phyloP scores from a whole-genome alignment of 2,797 vertebrate genomes.

The Cynodonichthys magdalenae region DNA sequence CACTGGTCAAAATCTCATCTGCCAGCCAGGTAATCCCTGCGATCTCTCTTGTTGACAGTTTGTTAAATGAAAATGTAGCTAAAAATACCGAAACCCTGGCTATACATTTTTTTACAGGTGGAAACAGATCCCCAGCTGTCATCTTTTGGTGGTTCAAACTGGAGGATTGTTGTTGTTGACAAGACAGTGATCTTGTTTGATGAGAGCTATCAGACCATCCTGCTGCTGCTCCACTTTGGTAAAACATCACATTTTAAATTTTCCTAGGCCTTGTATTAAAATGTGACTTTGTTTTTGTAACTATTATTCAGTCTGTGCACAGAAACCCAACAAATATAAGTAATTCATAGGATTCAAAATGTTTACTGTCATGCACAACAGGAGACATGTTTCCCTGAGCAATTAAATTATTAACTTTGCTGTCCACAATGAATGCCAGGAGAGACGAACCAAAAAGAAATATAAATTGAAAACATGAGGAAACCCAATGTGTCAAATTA shows the following conservation, averaged over 20 bases:
- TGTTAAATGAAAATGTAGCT: not conserved
- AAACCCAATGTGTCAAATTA: too few species aligned
- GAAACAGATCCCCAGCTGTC: conserved; percentile 79
- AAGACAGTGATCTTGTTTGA: conserved; percentile 91
- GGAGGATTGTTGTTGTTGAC: conserved; percentile 87
- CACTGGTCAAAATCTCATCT: conserved; percentile 86
- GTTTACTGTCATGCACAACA: too few species aligned
- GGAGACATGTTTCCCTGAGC: too few species aligned
- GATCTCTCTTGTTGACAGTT: not conserved
- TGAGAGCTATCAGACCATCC: conserved; percentile 83
- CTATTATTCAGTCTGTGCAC: too few species aligned
- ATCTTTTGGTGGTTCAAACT: conserved; percentile 79
- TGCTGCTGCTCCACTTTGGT: conserved; percentile 91
- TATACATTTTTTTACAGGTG: conserved; percentile 70
- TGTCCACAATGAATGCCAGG: too few species aligned
- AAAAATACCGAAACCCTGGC: not conserved
- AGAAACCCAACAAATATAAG: too few species aligned
- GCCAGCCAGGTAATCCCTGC: conserved; percentile 81
- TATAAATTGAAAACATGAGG: too few species aligned
- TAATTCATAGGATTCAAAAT: too few species aligned
- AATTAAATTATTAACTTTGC: too few species aligned
- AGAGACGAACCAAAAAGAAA: too few species aligned
- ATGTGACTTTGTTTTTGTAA: too few species aligned
- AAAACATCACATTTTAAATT: conserved; percentile 24
- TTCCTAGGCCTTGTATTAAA: too few species aligned